These are phyloP conservation scores for Phrynosoma blainvillii DNA, from an alignment of 2,113 vertebrate genomes.

Conservation along the genomic window DNA sequence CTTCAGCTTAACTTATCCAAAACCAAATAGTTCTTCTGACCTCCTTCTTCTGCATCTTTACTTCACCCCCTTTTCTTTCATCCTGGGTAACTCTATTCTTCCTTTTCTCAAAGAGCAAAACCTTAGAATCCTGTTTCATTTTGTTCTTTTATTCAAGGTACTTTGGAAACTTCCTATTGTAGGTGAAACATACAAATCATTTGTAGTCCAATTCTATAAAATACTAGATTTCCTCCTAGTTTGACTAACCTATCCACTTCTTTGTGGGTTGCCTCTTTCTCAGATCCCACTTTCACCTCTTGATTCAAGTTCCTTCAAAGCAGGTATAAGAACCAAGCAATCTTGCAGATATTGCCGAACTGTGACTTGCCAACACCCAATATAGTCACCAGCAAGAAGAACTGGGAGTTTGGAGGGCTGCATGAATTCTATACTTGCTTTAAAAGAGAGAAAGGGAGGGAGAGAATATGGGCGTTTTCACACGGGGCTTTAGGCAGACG, in stretches of 20 bases:
- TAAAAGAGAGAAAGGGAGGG: too few species aligned
- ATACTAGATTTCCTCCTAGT: neutral
- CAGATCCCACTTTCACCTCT: neutral
- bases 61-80: neutral
- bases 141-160: neutral
- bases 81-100: neutral
- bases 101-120: neutral
- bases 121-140: neutral
- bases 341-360: too few species aligned
- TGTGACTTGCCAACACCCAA: too few species aligned
- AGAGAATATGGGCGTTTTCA: too few species aligned
- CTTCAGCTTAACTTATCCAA: neutral
- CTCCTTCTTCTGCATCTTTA: neutral
- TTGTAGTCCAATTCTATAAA: neutral
- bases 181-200: neutral
- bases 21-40: neutral
- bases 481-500: too few species aligned
- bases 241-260: neutral
- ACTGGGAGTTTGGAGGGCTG: too few species aligned
- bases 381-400: too few species aligned
- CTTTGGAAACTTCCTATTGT: too few species aligned
- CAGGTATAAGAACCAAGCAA: too few species aligned
- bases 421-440: too few species aligned
- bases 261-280: neutral
- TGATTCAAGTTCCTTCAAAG: too few species aligned